Conservation (phyloP, 2,113 vertebrate species). For the Capricornis sumatraensis region DNA sequence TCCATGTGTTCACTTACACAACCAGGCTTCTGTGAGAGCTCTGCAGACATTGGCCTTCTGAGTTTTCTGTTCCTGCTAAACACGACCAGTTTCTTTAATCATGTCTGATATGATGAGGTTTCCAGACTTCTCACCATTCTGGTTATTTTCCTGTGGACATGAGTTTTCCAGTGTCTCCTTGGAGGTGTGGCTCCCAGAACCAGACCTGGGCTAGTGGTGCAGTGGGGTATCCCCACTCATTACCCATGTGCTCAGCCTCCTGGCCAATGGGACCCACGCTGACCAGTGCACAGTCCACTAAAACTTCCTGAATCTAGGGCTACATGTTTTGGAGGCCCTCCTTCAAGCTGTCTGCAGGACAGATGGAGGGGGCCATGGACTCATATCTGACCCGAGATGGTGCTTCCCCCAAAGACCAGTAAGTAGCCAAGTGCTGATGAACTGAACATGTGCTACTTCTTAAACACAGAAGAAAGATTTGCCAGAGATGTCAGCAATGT, state of each 20-base stretch:
- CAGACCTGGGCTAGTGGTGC: rapidly evolving
- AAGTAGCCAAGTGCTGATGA: not conserved
- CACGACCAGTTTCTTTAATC: not conserved
- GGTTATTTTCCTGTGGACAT: not conserved
- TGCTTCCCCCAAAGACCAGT: not conserved
- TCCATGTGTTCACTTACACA: not conserved
- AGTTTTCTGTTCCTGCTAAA: not conserved
- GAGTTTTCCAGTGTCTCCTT: not conserved
- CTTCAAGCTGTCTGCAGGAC: not conserved
- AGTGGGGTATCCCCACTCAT: not conserved
- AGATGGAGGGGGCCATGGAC: not conserved
- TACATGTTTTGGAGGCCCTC: not conserved
- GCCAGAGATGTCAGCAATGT: not conserved
- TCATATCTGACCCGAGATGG: not conserved
- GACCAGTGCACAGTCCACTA: too few species aligned
- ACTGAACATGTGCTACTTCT: not conserved
- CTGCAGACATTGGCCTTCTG: not conserved
- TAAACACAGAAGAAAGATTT: not conserved
- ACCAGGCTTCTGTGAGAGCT: not conserved
- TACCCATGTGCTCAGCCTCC: not conserved
- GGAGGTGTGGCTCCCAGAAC: not conserved
- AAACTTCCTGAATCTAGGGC: too few species aligned
- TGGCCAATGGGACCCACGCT: rapidly evolving
- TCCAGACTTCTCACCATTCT: not conserved
- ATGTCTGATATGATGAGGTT: not conserved